Conservation (phyloP, 2,113 vertebrate genomes). For the Laticauda colubrina region DNA sequence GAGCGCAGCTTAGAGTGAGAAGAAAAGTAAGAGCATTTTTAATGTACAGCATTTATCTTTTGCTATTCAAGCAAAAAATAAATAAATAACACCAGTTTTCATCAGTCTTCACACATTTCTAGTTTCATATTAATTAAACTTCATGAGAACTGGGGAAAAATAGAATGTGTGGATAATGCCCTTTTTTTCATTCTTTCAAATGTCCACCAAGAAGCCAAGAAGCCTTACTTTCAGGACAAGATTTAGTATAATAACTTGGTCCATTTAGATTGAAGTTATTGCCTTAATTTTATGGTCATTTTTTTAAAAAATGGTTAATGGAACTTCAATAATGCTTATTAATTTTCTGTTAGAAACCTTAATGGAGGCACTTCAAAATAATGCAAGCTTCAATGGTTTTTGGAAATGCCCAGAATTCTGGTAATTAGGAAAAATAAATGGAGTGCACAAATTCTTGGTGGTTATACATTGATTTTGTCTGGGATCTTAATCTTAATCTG, state of each 20-base stretch:
- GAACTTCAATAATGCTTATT: slow-evolving; percentile 24
- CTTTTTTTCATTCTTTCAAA: not conserved
- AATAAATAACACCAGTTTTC: not conserved
- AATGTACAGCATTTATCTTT: not conserved
- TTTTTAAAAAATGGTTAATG: slow-evolving; percentile 55
- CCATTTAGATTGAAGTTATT: slow-evolving; percentile 20
- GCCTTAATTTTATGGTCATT: slow-evolving; percentile 39
- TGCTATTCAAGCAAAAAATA: not conserved
- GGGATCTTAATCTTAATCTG: not conserved
- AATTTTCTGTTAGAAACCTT: slow-evolving; percentile 48
- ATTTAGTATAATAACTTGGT: slow-evolving; percentile 30
- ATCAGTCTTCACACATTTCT: not conserved
- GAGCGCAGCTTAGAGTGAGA: not conserved
- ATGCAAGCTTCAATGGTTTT: slow-evolving; percentile 17
- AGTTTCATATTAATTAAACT: slow-evolving; percentile 15
- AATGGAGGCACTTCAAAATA: slow-evolving; percentile 4
- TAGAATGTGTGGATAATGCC: not conserved
- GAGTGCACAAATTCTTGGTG: not conserved
- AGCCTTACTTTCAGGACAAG: slow-evolving; percentile 1
- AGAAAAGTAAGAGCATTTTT: not conserved
- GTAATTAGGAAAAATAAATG: slow-evolving; percentile 4
- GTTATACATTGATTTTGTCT: not conserved
- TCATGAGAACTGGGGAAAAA: not conserved
- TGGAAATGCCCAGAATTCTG: slow-evolving; percentile 14
- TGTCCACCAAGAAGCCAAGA: slow-evolving; percentile 26